Evolutionary conservation across 2,888 invertebrate species (phyloP).

Genomic region (Venusia cambrica): DNA sequence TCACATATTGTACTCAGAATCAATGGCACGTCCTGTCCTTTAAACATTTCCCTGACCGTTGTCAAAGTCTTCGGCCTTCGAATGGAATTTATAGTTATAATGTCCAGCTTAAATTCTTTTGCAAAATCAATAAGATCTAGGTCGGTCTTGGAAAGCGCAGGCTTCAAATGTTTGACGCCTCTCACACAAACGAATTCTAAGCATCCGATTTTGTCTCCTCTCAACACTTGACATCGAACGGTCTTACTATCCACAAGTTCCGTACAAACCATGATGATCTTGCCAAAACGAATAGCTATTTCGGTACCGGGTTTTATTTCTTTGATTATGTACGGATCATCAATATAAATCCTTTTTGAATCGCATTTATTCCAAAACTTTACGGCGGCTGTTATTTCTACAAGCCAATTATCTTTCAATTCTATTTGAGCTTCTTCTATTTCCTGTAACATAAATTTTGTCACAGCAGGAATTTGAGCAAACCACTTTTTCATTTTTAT

Average conservation of each 20-base stretch:
- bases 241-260: constrained; percentile 34
- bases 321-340: constrained; percentile 41
- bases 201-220: constrained; percentile 36
- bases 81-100: constrained; percentile 42
- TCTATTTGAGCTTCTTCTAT: constrained; percentile 11
- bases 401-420: constrained; percentile 28
- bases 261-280: constrained; percentile 40
- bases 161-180: constrained; percentile 38
- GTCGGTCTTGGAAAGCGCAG: constrained; percentile 43
- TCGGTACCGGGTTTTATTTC: constrained; percentile 40
- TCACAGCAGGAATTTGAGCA: too few relatives aligned
- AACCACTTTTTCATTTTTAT: too few relatives aligned
- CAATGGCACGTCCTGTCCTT: constrained; percentile 34
- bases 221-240: constrained; percentile 41
- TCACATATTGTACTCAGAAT: constrained; percentile 48
- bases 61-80: constrained; percentile 34
- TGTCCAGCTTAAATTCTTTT: constrained; percentile 43
- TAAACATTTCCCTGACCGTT: constrained; percentile 36
- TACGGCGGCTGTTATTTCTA: constrained; percentile 39
- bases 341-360: constrained; percentile 42
- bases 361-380: constrained; percentile 43
- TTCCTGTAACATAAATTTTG: too few relatives aligned
- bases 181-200: constrained; percentile 41
- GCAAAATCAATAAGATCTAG: constrained; percentile 46
- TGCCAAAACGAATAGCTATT: constrained; percentile 41